These are phyloP conservation scores for Panagrolaimus sp. DNA, from an alignment of 1,140 invertebrate species.

Conservation along the genomic window DNA sequence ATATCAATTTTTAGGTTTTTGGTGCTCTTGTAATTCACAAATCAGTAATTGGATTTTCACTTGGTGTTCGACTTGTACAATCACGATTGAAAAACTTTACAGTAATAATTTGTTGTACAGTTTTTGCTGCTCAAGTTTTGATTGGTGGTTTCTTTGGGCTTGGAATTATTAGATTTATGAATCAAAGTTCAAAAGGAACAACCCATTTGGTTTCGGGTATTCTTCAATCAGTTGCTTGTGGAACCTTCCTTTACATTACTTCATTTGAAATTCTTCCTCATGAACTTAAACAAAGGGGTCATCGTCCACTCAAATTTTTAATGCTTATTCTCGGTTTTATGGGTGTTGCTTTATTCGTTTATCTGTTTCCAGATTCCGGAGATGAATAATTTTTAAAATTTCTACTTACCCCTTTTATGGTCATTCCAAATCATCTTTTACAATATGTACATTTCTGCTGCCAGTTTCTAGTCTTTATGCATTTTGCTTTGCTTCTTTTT, in stretches of 20 bases:
- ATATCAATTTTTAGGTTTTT: conserved; percentile 60
- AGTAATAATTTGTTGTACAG: conserved; percentile 65
- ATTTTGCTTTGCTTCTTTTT: background rate
- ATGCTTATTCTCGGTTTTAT: conserved; percentile 64
- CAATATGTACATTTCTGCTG: background rate
- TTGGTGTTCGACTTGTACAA: conserved; percentile 68
- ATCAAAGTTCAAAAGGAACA: conserved; percentile 22
- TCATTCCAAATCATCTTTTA: background rate
- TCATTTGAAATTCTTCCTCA: conserved; percentile 79
- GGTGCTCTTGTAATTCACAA: conserved; percentile 67
- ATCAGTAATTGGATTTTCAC: conserved; percentile 66
- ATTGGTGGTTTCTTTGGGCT: conserved; percentile 60
- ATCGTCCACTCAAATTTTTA: conserved; percentile 63
- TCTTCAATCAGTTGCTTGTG: conserved; percentile 70
- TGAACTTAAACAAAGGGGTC: conserved; percentile 59
- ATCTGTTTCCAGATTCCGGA: conserved; percentile 52
- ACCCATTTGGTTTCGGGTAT: conserved; percentile 41
- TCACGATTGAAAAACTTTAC: conserved; percentile 65
- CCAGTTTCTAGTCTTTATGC: background rate
- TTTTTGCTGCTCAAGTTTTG: conserved; percentile 71
- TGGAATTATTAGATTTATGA: conserved; percentile 45
- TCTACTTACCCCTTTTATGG: background rate
- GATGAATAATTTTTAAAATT: conserved; percentile 10
- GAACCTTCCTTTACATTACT: conserved; percentile 83
- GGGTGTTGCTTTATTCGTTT: conserved; percentile 50